Percentiles rank a stretch among this genome's conserved stretches.
phyloP scores from a whole-genome alignment of 2,888 invertebrate species.

The Tinea semifulvella region DNA sequence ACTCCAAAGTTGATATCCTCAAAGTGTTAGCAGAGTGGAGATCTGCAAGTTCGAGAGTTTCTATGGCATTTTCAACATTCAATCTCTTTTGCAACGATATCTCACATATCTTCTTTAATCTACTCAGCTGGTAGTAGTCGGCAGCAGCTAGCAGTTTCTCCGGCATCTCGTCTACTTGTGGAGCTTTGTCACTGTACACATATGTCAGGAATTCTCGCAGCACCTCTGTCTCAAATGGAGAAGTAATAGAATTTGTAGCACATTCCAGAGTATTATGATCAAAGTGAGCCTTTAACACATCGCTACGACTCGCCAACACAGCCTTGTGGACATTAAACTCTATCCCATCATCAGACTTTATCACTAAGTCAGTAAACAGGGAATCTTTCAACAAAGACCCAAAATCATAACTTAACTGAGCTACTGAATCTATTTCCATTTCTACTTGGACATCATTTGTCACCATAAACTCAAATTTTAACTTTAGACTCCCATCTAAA shows the following conservation, averaged over 20 bases:
- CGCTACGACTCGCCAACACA: constrained; percentile 49
- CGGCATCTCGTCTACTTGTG: constrained; percentile 51
- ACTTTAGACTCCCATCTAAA: constrained; percentile 48
- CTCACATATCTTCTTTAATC: constrained; percentile 50
- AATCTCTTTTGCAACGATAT: constrained; percentile 51
- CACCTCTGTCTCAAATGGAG: constrained; percentile 47
- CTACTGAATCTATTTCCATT: constrained; percentile 34
- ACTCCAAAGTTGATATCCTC: constrained; percentile 46
- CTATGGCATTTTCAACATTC: constrained; percentile 55
- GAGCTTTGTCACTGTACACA: constrained; percentile 54
- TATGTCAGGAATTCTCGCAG: constrained; percentile 47
- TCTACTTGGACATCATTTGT: constrained; percentile 50
- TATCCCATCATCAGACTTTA: constrained; percentile 46
- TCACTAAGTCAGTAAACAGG: constrained; percentile 47
- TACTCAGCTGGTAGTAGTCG: constrained; percentile 49
- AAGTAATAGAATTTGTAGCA: constrained; percentile 45
- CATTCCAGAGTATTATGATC: constrained; percentile 54
- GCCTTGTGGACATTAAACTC: constrained; percentile 54
- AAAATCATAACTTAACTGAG: constrained; percentile 48
- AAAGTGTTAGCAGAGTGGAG: constrained; percentile 47
- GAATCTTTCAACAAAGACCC: constrained; percentile 46
- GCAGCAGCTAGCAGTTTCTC: constrained; percentile 51
- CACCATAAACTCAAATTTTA: constrained; percentile 54
- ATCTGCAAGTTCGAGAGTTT: constrained; percentile 50
- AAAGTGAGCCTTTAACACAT: constrained; percentile 53